These are phyloP conservation scores for Carassius gibelio DNA, from an alignment of 2,113 vertebrate species.

Conservation along the genomic window DNA sequence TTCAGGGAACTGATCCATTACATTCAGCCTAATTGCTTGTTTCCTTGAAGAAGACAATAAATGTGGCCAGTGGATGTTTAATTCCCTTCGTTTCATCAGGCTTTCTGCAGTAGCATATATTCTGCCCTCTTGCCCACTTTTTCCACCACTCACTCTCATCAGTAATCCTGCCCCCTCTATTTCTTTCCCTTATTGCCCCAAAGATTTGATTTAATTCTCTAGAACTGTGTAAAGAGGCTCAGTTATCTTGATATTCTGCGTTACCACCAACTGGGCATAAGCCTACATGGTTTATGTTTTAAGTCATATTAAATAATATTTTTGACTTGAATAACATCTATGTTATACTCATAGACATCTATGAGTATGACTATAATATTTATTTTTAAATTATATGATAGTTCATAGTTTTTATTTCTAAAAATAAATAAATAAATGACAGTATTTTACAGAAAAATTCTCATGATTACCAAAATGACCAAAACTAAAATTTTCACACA, in stretches of 20 bases:
- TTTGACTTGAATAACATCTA: no score
- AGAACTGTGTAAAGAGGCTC: conserved; percentile 61
- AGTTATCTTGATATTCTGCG: conserved; percentile 67
- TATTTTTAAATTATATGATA: no score
- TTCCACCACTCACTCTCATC: conserved; percentile 69
- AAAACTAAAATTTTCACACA: no score
- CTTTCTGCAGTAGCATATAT: conserved; percentile 53
- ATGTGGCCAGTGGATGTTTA: neutral
- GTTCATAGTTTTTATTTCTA: no score
- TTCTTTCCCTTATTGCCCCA: conserved; percentile 77
- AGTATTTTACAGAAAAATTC: no score
- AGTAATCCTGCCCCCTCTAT: conserved; percentile 73
- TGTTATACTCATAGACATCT: no score
- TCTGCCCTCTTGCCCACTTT: conserved; percentile 60
- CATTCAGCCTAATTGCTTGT: neutral
- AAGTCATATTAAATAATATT: neutral
- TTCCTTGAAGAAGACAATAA: conserved; percentile 3
- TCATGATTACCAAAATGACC: no score
- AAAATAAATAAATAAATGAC: no score
- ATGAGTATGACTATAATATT: no score
- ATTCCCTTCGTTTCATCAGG: conserved; percentile 30
- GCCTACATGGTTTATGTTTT: conserved; percentile 33
- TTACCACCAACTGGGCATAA: conserved; percentile 53
- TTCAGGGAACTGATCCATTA: neutral
- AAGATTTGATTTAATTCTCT: conserved; percentile 77